Evolutionary conservation across 1,140 invertebrate genomes (phyloP).

Genomic region (Glossosoma conforme): DNA sequence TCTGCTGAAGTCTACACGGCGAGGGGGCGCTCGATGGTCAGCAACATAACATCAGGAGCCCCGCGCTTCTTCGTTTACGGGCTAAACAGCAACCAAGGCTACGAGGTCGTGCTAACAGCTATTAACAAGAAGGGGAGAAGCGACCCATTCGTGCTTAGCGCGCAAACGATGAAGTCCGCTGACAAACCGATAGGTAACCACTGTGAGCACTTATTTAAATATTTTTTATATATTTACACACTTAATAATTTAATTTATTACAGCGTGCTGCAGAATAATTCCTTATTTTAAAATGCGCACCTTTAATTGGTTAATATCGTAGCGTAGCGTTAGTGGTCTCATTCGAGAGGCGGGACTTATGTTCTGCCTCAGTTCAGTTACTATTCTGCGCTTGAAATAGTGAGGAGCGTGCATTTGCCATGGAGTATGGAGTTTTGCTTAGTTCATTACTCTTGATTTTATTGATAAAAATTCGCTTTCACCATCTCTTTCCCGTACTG

Average conservation of each 20-base stretch:
- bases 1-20: slow-evolving; percentile 58
- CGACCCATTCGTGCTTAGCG: slow-evolving; percentile 50
- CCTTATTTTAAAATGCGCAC: no score
- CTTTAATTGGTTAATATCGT: no score
- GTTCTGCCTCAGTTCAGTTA: no score
- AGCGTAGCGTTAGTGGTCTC: no score
- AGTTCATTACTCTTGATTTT: no score
- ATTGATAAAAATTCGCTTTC: no score
- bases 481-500: no score
- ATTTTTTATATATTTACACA: slow-evolving; percentile 1
- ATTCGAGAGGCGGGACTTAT: no score
- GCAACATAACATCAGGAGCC: slow-evolving; percentile 48
- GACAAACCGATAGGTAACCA: slow-evolving; percentile 64
- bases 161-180: slow-evolving; percentile 64
- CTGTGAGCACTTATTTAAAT: background rate
- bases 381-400: no score
- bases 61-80: slow-evolving; percentile 56
- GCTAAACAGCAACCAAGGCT: slow-evolving; percentile 58
- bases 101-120: slow-evolving; percentile 59
- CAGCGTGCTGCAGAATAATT: no score
- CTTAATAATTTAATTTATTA: background rate
- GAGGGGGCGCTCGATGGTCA: slow-evolving; percentile 48
- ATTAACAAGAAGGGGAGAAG: slow-evolving; percentile 63
- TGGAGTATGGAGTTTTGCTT: no score
- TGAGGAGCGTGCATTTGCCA: no score